phyloP scores from a whole-genome alignment of 2,888 invertebrate species.

The Melipona bicolor region DNA sequence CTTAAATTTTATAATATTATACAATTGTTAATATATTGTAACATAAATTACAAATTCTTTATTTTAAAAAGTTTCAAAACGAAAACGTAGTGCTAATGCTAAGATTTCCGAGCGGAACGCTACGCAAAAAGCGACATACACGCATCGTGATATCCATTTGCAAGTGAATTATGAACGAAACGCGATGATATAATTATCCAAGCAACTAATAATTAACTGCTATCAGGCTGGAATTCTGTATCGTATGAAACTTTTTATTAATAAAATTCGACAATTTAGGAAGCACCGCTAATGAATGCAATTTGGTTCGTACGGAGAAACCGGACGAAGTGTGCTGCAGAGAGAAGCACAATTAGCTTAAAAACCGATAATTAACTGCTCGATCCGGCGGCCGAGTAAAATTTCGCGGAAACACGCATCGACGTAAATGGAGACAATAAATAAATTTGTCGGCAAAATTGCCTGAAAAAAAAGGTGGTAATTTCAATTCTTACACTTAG shows the following conservation, averaged over 20 bases:
- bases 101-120: too few species aligned
- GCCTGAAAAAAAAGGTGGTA: neutral
- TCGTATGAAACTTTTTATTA: constrained; percentile 29
- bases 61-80: too few species aligned
- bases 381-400: neutral
- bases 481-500: constrained; percentile 11
- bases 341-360: constrained; percentile 20
- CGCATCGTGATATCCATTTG: too few species aligned
- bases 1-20: too few species aligned
- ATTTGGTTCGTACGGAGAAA: constrained; percentile 17
- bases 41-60: too few species aligned
- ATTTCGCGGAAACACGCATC: constrained; percentile 21
- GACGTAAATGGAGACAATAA: constrained; percentile 9
- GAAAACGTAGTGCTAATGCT: too few species aligned
- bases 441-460: constrained; percentile 22
- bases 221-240: neutral
- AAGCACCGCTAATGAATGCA: constrained; percentile 39
- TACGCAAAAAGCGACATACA: neutral
- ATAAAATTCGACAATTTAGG: constrained; percentile 42
- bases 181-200: constrained; percentile 10
- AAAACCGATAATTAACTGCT: constrained; percentile 42
- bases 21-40: too few species aligned
- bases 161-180: constrained; percentile 7
- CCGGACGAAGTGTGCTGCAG: constrained; percentile 22
- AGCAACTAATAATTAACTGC: constrained; percentile 26